Conservation (phyloP, 2,888 invertebrate genomes). For the Neoitamus cyanurus region DNA sequence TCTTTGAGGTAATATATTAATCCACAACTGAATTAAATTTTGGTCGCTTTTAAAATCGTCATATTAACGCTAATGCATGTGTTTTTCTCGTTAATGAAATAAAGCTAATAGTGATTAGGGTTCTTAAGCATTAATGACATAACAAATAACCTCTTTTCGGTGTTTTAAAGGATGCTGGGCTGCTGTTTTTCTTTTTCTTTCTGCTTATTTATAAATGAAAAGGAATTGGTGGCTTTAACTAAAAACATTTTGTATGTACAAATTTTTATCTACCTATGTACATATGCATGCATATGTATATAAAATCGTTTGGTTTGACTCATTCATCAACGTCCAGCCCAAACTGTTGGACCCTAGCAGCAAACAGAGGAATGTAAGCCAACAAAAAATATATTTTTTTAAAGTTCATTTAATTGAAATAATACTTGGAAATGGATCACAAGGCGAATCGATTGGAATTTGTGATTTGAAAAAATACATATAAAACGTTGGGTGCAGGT, state of each 20-base stretch:
- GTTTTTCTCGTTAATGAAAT: not conserved
- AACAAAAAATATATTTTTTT: too few species aligned
- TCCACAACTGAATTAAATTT: not conserved
- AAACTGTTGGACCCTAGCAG: too few species aligned
- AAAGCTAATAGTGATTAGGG: not conserved
- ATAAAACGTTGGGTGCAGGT: too few species aligned
- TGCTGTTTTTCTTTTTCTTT: not conserved
- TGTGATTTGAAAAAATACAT: too few species aligned
- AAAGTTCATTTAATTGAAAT: too few species aligned
- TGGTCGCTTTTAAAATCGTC: not conserved
- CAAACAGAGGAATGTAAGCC: too few species aligned
- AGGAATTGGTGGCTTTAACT: not conserved
- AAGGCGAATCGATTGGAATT: too few species aligned
- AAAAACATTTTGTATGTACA: not conserved
- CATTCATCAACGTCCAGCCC: too few species aligned
- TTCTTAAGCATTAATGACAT: not conserved
- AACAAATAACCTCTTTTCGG: not conserved
- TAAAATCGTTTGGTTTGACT: too few species aligned
- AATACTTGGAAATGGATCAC: too few species aligned
- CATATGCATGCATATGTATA: too few species aligned
- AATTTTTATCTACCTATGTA: not conserved
- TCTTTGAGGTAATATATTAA: conserved; percentile 60
- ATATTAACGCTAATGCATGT: not conserved
- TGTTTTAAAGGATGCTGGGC: not conserved
- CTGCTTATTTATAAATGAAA: not conserved